A percentile compares a stretch with the other conserved stretches of the same genome.
These are phyloP conservation scores for Phalangium opilio DNA, from an alignment of 2,888 invertebrate genomes.

Conservation along the genomic window DNA sequence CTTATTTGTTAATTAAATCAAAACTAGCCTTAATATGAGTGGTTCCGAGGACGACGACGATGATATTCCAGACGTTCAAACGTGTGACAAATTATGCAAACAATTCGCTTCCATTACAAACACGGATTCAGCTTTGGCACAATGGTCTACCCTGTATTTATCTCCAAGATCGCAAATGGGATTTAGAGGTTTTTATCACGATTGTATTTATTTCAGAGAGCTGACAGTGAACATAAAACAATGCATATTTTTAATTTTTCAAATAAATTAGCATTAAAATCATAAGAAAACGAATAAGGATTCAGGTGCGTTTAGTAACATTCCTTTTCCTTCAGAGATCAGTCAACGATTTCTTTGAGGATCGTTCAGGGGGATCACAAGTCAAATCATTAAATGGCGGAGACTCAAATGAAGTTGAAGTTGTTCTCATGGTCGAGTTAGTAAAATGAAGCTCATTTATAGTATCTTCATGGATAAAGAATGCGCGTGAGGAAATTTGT, in stretches of 20 bases:
- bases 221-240: neutral
- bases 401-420: constrained; percentile 18
- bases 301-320: neutral
- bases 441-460: too few relatives aligned
- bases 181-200: neutral
- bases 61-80: constrained; percentile 24
- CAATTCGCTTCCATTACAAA: constrained; percentile 38
- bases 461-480: too few relatives aligned
- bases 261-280: too few relatives aligned
- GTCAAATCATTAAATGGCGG: constrained; percentile 21
- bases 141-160: too few relatives aligned
- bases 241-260: neutral
- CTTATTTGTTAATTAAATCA: too few relatives aligned
- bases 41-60: constrained; percentile 2
- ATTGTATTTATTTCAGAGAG: neutral
- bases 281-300: too few relatives aligned
- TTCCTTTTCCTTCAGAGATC: constrained; percentile 26
- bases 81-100: constrained; percentile 33
- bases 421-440: constrained; percentile 24
- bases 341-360: constrained; percentile 31
- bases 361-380: constrained; percentile 19
- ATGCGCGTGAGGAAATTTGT: too few relatives aligned
- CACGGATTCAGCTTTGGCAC: constrained; percentile 40
- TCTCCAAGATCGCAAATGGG: constrained; percentile 40
- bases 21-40: too few relatives aligned